Base-by-base conservation (phyloP, 2,113 vertebrate genomes). In the Corydoras maculifer region DNA sequence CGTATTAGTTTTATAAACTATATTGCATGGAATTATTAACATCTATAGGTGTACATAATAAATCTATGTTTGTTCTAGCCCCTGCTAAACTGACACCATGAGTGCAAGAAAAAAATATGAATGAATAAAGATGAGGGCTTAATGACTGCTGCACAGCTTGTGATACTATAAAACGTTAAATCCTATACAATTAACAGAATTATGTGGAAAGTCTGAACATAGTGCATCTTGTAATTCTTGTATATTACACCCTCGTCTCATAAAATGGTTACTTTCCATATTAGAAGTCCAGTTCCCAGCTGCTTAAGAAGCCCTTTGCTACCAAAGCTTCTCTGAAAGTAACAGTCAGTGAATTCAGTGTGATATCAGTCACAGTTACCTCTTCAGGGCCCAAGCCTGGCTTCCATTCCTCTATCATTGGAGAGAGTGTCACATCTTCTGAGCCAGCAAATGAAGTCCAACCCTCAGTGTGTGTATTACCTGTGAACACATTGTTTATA, bases 341-440 rank as follows among this genome's bases (percentile, higher is more conserved):
- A 85, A 99, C 96, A 3, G 97, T 98, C 83, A 98, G 84, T 70
- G 94, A 93, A 88, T 99, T 98, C 84, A 97, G 91, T 5, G 96
- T 98, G 90, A 99, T 92, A 78, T 99, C 95, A 0, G 97, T 98
- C 87, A 98, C 94, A 11, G 92, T 97, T 86, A 98, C 91, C 83
- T 96, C 92, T 6, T 91, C 92, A 10, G 91, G 86, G 60, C 67
- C 18, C 8, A 72, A 3, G 15, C 69, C 6, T 2, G 87, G 86
- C 30, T 62, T 82, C 85, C 86, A 88, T 70, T 82, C 79, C 48
- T 76, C 80, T 3, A 61, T 18, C 58, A 75, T 64, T 62, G 80
- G 78, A 5, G 77, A 70, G 5, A 15, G 43, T 0, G 5, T 18
- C 11, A 65, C 60, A 58, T 71, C 75, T 9, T 80, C 62, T 5